phyloP scores from a whole-genome alignment of 2,888 invertebrate genomes.

The Drosophila mimica region DNA sequence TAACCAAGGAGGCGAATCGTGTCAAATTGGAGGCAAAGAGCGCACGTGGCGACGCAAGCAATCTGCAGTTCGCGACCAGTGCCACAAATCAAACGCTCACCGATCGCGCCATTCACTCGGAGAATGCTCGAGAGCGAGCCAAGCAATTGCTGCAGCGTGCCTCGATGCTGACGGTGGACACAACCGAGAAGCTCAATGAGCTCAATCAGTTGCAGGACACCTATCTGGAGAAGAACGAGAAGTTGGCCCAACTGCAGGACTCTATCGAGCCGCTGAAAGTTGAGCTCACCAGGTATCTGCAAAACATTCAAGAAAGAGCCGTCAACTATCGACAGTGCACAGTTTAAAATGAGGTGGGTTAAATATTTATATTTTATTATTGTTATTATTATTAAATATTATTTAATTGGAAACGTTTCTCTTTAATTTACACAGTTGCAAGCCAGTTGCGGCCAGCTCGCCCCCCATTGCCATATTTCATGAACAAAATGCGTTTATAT shows the following conservation, averaged over 20 bases:
- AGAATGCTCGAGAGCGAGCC: constrained; percentile 91
- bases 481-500: constrained; percentile 67
- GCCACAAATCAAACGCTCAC: constrained; percentile 90
- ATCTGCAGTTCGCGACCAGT: constrained; percentile 87
- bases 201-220: constrained; percentile 87
- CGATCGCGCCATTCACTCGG: constrained; percentile 90
- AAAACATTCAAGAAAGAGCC: constrained; percentile 87
- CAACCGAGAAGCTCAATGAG: constrained; percentile 90
- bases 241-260: constrained; percentile 87
- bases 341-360: constrained; percentile 37
- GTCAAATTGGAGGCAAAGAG: constrained; percentile 90
- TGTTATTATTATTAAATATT: too few relatives aligned
- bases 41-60: constrained; percentile 88
- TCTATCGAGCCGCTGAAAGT: constrained; percentile 88
- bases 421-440: constrained; percentile 39
- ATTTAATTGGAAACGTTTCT: constrained; percentile 15
- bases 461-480: constrained; percentile 71
- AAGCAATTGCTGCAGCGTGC: constrained; percentile 92
- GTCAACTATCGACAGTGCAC: constrained; percentile 88
- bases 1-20: constrained; percentile 90
- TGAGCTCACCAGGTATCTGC: constrained; percentile 88
- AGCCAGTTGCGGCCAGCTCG: constrained; percentile 41
- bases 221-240: constrained; percentile 87
- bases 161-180: constrained; percentile 92
- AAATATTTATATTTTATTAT: neutral